Evolutionary conservation across 2,113 vertebrate genomes (phyloP).

Genomic region (Pan paniscus): DNA sequence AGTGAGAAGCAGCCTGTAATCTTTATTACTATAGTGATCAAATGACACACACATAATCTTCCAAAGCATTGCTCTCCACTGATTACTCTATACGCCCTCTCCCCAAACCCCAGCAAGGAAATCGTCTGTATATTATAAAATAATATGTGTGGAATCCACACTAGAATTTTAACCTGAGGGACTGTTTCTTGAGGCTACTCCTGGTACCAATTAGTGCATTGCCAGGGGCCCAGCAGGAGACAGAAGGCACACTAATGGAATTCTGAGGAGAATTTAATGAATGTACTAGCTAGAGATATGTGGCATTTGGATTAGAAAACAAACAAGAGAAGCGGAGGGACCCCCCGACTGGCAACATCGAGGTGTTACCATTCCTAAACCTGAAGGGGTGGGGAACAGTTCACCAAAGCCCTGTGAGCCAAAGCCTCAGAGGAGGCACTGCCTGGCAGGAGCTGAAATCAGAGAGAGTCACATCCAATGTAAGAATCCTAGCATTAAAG

Average conservation of each 20-base stretch:
- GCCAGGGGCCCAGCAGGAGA: background rate
- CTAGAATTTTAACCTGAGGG: background rate
- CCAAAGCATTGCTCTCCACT: background rate
- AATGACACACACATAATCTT: background rate
- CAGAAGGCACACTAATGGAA: background rate
- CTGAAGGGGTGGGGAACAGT: background rate
- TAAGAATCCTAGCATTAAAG: background rate
- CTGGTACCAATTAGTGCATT: background rate
- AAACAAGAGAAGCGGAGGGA: background rate
- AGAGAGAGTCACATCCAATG: rapidly evolving
- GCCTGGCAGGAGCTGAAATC: background rate
- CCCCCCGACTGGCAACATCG: background rate
- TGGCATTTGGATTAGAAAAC: background rate
- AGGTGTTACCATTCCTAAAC: background rate
- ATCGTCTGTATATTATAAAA: background rate
- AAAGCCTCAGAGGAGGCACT: background rate
- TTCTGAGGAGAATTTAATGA: background rate
- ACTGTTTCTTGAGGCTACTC: background rate
- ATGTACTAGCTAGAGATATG: background rate
- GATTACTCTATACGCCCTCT: background rate
- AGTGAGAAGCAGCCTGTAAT: background rate
- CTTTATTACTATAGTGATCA: background rate
- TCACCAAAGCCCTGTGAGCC: background rate
- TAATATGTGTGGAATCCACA: background rate
- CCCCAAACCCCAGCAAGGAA: background rate